phyloP scores from a whole-genome alignment of 2,113 vertebrate genomes.

The Piprites chloris region DNA sequence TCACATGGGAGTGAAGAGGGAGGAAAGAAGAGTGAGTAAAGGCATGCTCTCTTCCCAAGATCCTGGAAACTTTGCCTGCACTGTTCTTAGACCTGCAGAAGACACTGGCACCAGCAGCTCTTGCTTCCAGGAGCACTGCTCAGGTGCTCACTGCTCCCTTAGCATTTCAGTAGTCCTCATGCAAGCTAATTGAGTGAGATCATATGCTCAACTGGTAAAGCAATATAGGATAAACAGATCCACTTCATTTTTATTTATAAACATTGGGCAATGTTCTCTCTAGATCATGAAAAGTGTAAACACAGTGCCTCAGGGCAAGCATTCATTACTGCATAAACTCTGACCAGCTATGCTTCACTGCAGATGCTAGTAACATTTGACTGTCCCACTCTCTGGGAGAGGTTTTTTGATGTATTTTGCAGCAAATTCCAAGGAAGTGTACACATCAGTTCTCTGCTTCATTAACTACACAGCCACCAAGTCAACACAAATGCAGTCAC shows the following conservation, averaged over 20 bases:
- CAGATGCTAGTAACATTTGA: neutral
- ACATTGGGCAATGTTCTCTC: neutral
- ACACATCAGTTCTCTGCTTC: neutral
- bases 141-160: neutral
- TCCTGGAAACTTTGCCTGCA: neutral
- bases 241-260: conserved; percentile 21
- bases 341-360: neutral
- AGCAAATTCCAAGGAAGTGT: neutral
- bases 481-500: neutral
- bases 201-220: neutral
- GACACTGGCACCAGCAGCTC: neutral
- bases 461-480: neutral
- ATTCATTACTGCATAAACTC: neutral
- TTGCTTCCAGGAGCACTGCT: neutral
- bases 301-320: neutral
- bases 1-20: neutral
- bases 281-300: neutral
- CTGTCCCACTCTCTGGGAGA: neutral
- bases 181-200: neutral
- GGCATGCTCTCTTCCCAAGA: neutral
- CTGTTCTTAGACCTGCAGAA: neutral
- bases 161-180: neutral
- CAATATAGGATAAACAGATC: neutral
- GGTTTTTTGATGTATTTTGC: neutral
- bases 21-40: neutral